Conservation (phyloP, 1,140 invertebrate species). For the Zaprionus capensis region DNA sequence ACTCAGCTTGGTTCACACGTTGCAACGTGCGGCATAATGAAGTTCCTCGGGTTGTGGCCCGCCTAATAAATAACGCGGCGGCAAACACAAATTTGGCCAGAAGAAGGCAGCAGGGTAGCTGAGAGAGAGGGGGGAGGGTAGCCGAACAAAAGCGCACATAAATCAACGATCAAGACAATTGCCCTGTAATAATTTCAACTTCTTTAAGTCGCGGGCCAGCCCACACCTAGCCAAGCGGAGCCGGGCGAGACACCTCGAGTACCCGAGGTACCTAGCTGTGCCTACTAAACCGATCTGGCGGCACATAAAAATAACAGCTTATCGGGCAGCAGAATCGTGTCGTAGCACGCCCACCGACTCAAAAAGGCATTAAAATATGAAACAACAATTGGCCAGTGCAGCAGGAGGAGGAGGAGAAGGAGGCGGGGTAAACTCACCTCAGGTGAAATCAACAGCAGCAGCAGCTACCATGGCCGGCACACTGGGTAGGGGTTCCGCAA, state of each 20-base stretch:
- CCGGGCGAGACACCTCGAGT: constrained; percentile 2
- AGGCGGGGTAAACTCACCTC: constrained; percentile 36
- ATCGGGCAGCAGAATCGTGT: constrained; percentile 76
- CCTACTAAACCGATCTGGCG: constrained; percentile 53
- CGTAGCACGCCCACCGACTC: constrained; percentile 76
- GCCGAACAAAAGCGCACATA: constrained; percentile 78
- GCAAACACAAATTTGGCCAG: constrained; percentile 56
- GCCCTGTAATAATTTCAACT: constrained; percentile 81
- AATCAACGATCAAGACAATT: constrained; percentile 81
- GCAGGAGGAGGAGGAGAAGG: constrained; percentile 1
- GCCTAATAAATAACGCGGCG: constrained; percentile 65
- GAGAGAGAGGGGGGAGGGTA: constrained; percentile 20
- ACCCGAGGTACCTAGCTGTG: background rate
- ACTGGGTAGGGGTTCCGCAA: constrained; percentile 17
- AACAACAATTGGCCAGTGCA: constrained; percentile 72
- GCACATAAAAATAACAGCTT: constrained; percentile 80
- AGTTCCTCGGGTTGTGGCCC: constrained; percentile 40
- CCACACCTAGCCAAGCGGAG: constrained; percentile 51
- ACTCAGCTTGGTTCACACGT: background rate
- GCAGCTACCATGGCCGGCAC: background rate
- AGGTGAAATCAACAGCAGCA: constrained; percentile 74
- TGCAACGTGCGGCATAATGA: constrained; percentile 44
- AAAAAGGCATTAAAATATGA: constrained; percentile 82
- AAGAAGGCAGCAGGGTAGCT: constrained; percentile 2
- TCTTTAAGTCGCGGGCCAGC: constrained; percentile 77